phyloP scores from a whole-genome alignment of 2,113 vertebrate species.

The Mastomys coucha region DNA sequence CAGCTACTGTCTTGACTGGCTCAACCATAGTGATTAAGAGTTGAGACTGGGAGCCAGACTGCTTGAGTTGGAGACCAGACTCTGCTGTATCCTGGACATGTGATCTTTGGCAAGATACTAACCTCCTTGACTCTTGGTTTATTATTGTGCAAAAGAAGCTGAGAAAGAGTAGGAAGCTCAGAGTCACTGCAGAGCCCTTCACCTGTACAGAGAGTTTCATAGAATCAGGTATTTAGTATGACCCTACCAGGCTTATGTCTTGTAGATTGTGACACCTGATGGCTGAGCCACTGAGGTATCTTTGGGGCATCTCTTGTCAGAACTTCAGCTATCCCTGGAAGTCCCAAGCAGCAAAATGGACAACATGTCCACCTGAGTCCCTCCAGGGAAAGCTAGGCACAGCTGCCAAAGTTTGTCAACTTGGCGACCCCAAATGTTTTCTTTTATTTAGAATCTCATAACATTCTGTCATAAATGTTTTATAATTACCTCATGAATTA shows the following conservation, averaged over 20 bases:
- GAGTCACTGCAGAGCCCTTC: not conserved
- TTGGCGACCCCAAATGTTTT: conserved; percentile 64
- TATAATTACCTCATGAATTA: conserved; percentile 83
- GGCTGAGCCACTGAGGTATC: not conserved
- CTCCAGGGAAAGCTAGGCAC: not conserved
- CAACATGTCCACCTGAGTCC: not conserved
- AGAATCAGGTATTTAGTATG: too few relatives aligned
- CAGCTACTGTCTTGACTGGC: not conserved
- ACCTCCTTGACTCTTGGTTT: not conserved
- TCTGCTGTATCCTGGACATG: not conserved
- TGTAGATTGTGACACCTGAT: not conserved
- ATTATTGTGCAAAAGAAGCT: not conserved
- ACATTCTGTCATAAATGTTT: conserved; percentile 77
- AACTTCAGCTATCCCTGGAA: not conserved
- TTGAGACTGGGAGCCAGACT: not conserved
- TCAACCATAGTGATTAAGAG: not conserved
- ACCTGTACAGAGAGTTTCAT: not conserved
- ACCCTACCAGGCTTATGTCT: not conserved
- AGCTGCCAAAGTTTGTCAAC: conserved; percentile 56
- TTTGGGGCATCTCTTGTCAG: not conserved
- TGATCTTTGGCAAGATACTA: not conserved
- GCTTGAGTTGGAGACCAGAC: not conserved
- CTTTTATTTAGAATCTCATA: conserved; percentile 70
- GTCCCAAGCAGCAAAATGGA: not conserved
- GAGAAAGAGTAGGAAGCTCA: not conserved